Evolutionary conservation across 2,113 vertebrate genomes (phyloP).

Genomic region (Coptodon bakossiorum): DNA sequence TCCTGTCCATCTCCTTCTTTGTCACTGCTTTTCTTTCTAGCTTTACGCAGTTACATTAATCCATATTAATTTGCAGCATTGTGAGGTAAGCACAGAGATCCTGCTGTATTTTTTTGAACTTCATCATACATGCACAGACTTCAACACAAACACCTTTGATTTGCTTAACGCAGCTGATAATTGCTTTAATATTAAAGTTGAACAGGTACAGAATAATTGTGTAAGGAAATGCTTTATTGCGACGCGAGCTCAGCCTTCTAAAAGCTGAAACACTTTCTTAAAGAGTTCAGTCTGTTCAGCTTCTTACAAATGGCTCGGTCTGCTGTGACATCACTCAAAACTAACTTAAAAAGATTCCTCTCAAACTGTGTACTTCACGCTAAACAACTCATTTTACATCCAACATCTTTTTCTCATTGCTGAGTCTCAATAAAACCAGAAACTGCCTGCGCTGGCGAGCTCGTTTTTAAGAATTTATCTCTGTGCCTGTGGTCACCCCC

Average conservation of each 20-base stretch:
- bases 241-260: not conserved
- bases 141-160: not conserved
- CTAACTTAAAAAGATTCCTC: not conserved
- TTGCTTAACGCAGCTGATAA: not conserved
- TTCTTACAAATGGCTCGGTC: not conserved
- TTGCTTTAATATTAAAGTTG: not conserved
- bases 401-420: not conserved
- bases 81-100: not conserved
- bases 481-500: not conserved
- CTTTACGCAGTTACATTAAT: not conserved
- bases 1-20: not conserved
- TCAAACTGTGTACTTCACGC: not conserved
- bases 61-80: not conserved
- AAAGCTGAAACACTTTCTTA: not conserved
- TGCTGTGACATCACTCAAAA: not conserved
- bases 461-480: conserved; percentile 29
- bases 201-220: not conserved
- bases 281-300: not conserved
- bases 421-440: conserved; percentile 13
- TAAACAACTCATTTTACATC: not conserved
- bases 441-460: not conserved
- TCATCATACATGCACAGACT: not conserved
- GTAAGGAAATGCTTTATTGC: not conserved
- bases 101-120: not conserved
- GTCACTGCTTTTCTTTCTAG: not conserved